Conservation (phyloP, 2,888 invertebrate genomes). For the Drosophila setosimentum region DNA sequence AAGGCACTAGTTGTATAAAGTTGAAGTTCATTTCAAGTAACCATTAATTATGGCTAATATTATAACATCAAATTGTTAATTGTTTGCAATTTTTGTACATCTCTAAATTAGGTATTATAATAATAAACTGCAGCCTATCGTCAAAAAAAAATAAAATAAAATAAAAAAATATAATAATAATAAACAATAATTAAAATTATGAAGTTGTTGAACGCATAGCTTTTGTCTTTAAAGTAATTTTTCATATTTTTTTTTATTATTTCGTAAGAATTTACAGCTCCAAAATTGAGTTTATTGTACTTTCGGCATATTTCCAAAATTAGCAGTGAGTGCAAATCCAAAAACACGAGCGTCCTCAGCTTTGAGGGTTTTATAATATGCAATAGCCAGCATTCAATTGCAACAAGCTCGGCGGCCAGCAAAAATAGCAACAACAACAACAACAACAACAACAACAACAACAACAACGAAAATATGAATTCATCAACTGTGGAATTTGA, state of each 20-base stretch:
- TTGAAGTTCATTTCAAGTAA: neutral
- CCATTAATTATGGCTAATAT: neutral
- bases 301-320: constrained; percentile 42
- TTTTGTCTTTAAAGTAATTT: constrained; percentile 9
- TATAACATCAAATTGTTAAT: neutral
- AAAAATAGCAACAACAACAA: neutral
- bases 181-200: neutral
- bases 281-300: constrained; percentile 31
- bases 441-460: neutral
- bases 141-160: no score
- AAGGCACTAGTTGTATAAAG: neutral
- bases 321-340: constrained; percentile 22
- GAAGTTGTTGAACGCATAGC: neutral
- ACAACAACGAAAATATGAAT: neutral
- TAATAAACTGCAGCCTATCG: neutral
- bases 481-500: neutral
- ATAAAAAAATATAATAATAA: neutral
- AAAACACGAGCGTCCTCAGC: constrained; percentile 17
- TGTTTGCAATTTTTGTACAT: neutral
- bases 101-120: neutral
- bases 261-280: constrained; percentile 25
- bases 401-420: constrained; percentile 10
- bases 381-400: constrained; percentile 20
- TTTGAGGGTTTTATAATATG: constrained; percentile 31
- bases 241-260: constrained; percentile 9